Conservation (phyloP, 2,797 vertebrate genomes). For the Gila robusta region DNA sequence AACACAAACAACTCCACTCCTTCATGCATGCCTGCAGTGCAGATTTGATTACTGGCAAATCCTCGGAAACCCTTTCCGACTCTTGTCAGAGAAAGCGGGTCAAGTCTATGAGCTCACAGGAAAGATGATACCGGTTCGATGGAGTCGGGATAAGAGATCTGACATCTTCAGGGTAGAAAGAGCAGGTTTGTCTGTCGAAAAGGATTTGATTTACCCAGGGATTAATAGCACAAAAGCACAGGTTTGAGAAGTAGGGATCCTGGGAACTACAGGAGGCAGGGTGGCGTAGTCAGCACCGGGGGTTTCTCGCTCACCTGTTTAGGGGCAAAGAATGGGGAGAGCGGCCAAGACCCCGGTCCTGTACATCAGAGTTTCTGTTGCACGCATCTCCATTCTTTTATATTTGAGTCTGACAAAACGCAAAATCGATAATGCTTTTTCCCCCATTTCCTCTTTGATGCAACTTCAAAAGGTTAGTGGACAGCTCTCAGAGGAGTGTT, state of each 20-base stretch:
- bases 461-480: slow-evolving; percentile 85
- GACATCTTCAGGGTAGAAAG: slow-evolving; percentile 58
- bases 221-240: slow-evolving; percentile 65
- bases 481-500: slow-evolving; percentile 78
- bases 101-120: slow-evolving; percentile 71
- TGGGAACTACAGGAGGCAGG: slow-evolving; percentile 57
- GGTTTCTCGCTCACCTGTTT: background rate
- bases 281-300: slow-evolving; percentile 21
- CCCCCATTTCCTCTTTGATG: slow-evolving; percentile 85
- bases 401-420: slow-evolving; percentile 86
- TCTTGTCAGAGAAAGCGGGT: slow-evolving; percentile 75
- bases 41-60: slow-evolving; percentile 79
- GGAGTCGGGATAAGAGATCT: slow-evolving; percentile 68
- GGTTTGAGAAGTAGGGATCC: slow-evolving; percentile 46
- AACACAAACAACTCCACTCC: slow-evolving; percentile 65
- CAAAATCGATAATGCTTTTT: slow-evolving; percentile 85
- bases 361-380: slow-evolving; percentile 71
- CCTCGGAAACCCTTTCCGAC: slow-evolving; percentile 74
- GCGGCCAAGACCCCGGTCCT: slow-evolving; percentile 64
- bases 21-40: slow-evolving; percentile 62
- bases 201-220: slow-evolving; percentile 71
- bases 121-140: slow-evolving; percentile 71
- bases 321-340: slow-evolving; percentile 56
- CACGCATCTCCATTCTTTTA: slow-evolving; percentile 79
- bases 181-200: slow-evolving; percentile 67